Conservation (phyloP, 1,140 invertebrate species). For the Halesus radiatus region DNA sequence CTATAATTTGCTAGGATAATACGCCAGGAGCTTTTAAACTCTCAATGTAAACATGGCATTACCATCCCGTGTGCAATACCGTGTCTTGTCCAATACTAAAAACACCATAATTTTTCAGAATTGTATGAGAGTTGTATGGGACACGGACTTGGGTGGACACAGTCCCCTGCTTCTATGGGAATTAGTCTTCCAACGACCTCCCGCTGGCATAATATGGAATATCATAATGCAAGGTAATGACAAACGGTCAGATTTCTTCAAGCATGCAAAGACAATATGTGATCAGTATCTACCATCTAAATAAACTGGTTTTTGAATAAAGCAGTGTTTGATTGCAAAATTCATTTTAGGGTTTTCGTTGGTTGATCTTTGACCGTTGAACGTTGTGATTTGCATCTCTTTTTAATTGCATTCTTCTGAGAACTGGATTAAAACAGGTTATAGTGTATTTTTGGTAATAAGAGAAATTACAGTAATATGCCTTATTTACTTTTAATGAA, state of each 20-base stretch:
- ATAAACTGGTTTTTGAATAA: no score
- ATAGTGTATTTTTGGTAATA: no score
- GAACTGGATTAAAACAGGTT: no score
- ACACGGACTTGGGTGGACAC: background rate
- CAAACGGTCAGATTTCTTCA: background rate
- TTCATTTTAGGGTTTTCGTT: no score
- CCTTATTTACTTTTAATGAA: no score
- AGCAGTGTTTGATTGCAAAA: no score
- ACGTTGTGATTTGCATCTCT: no score
- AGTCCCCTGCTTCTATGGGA: constrained; percentile 1
- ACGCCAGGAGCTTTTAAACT: no score
- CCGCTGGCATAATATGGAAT: background rate
- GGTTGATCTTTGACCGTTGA: no score
- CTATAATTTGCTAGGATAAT: no score
- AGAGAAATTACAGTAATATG: no score
- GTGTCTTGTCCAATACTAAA: background rate
- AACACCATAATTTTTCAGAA: background rate
- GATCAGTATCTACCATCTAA: background rate
- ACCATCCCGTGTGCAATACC: background rate
- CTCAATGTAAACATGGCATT: background rate
- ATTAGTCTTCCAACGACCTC: background rate
- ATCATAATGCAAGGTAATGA: background rate
- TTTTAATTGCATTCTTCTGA: no score
- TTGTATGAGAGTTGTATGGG: background rate
- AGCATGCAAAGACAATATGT: constrained; percentile 10